Evolutionary conservation across 1,140 invertebrate species (phyloP).

Genomic region (Leptinotarsa undecemlineata): DNA sequence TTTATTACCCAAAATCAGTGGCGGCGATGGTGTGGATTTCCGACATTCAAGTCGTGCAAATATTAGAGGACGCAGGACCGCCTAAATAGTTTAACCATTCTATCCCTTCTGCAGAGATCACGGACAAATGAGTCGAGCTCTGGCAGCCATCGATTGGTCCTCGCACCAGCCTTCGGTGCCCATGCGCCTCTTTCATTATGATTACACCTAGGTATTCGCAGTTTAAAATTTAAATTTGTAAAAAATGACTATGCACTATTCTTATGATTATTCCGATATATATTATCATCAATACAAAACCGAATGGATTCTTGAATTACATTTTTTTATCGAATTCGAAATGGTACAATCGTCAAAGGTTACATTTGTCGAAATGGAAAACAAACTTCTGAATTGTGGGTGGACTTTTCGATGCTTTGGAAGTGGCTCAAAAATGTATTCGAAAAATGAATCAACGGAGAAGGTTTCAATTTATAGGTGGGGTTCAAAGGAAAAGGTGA

Average conservation of each 20-base stretch:
- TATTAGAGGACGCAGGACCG: conserved; percentile 39
- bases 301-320: conserved; percentile 22
- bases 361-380: neutral
- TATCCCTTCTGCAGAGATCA: conserved; percentile 17
- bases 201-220: conserved; percentile 49
- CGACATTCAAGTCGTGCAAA: neutral
- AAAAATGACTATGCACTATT: conserved; percentile 52
- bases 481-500: no score
- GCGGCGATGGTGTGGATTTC: no score
- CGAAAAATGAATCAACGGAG: no score
- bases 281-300: conserved; percentile 39
- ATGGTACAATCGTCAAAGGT: neutral
- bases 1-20: no score
- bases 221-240: conserved; percentile 39
- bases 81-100: conserved; percentile 25
- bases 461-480: no score
- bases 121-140: conserved; percentile 48
- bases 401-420: no score
- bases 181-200: conserved; percentile 45
- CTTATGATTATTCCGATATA: conserved; percentile 49
- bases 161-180: conserved; percentile 54
- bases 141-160: conserved; percentile 54
- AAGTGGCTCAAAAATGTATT: no score
- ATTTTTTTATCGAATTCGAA: conserved; percentile 37
- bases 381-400: no score